Base-by-base conservation (phyloP, 64 coral and sea anemone species). In the Montipora cactus region DNA sequence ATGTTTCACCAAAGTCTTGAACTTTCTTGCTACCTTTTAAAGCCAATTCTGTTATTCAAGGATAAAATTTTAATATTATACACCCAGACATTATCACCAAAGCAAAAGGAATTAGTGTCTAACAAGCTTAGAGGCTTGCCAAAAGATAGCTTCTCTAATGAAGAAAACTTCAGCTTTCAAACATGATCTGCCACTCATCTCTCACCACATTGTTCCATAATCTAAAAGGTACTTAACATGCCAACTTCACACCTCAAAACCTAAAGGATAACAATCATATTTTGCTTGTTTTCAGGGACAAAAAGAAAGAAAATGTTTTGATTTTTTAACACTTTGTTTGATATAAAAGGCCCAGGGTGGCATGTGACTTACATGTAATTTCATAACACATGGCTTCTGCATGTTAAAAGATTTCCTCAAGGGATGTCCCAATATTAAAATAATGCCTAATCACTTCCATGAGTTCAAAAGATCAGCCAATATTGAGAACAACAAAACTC, bases 401-500 rank as follows among this genome's bases (percentile, higher is more conserved):
- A 64, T 64, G 61, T 14, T 1, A 64, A 16, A 64, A 4, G 9
- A 64, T 8, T 81, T 62, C 22, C 21, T 11, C 2, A 18, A 51
- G 48, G 47, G 47, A 11, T 59, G 55, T 45, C 20, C 52, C 21
- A 67, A 67, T 68, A 64, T 84, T 59, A 16, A 37, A 62, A 66
- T 68, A 44, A 13, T n/a, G 53, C 44, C 25, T 68, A 84, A 67
- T 84, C 14, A 84, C 81, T 47, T 84, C 23, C 64, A 84, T 47
- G 28, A 55, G 59, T 68, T 84, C 15, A 84, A 87, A 87, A 57
- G 74, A 88, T 61, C 69, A 75, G 4, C 74, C 44, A 73, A 58
- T 82, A 18, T 81, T 81, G 11, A 52, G 49, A 81, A 81, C 37
- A 81, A 21, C 79, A 81, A 51, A 61, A 13, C 49, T 81, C 67